phyloP scores from a whole-genome alignment of 2,888 invertebrate species.

The Callinectes sapidus region DNA sequence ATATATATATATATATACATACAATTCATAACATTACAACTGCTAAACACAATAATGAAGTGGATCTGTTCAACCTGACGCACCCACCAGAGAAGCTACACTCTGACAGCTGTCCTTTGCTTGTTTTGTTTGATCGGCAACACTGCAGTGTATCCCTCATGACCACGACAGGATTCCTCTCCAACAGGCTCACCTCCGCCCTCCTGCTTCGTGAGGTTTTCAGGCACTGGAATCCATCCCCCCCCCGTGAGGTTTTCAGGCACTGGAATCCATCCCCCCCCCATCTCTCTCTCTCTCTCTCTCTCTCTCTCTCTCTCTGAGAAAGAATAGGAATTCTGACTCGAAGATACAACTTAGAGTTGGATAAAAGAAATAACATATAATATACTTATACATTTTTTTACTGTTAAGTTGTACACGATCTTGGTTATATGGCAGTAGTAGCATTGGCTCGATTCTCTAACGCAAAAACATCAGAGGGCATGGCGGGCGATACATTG shows the following conservation, averaged over 20 bases:
- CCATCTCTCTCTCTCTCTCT: background rate
- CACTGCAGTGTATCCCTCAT: background rate
- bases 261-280: background rate
- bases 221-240: background rate
- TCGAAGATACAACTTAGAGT: background rate
- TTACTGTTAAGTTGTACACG: background rate
- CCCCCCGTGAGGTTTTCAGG: background rate
- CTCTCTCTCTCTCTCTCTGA: slow-evolving; percentile 34
- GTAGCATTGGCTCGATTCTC: background rate
- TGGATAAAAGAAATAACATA: background rate
- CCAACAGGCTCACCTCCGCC: background rate
- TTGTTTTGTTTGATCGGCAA: background rate
- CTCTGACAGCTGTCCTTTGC: background rate
- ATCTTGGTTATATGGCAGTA: background rate
- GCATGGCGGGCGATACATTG: background rate
- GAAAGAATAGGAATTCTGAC: background rate
- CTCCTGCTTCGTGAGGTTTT: slow-evolving; percentile 1
- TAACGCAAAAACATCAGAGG: background rate
- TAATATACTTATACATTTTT: background rate
- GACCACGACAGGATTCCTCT: background rate
- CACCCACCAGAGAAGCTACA: background rate
- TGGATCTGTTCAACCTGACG: background rate
- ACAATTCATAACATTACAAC: background rate
- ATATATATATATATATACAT: too few species aligned
- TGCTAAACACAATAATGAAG: background rate